Conservation (phyloP, 2,888 invertebrate species). For the Orchesellides sinensis region DNA sequence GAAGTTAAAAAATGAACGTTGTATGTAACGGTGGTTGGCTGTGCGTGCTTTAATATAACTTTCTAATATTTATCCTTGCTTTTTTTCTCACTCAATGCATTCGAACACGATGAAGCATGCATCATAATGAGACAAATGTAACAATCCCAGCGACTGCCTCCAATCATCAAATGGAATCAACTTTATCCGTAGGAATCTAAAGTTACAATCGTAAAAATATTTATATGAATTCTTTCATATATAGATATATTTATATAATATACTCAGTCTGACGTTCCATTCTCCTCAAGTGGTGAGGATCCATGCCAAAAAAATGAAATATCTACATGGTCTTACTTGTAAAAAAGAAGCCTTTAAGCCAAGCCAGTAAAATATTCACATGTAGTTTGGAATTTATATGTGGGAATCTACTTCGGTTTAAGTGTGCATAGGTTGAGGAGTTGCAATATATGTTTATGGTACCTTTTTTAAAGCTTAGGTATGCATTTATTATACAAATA, state of each 20-base stretch:
- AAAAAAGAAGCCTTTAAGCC: not conserved
- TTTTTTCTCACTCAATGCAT: constrained; percentile 52
- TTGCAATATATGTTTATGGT: not conserved
- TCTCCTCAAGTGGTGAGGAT: too few species aligned
- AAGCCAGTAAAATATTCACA: constrained; percentile 1
- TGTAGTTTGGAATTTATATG: not conserved
- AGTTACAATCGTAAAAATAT: constrained; percentile 1
- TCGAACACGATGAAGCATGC: constrained; percentile 49
- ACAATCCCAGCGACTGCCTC: constrained; percentile 52
- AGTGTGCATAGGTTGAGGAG: not conserved
- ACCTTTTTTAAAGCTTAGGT: too few species aligned
- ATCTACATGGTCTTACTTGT: not conserved
- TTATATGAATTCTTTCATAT: not conserved
- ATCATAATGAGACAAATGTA: constrained; percentile 54
- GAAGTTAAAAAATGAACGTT: not conserved
- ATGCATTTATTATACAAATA: too few species aligned
- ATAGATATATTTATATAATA: not conserved
- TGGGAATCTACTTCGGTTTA: too few species aligned
- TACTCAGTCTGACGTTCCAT: not conserved
- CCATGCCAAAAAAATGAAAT: not conserved
- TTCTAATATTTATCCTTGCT: constrained; percentile 12
- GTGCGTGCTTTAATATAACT: not conserved
- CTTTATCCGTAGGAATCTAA: not conserved
- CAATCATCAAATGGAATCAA: constrained; percentile 64
- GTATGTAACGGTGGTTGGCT: not conserved